Conservation (phyloP, 2,113 vertebrate genomes). For the rat (Rattus norvegicus) region DNA sequence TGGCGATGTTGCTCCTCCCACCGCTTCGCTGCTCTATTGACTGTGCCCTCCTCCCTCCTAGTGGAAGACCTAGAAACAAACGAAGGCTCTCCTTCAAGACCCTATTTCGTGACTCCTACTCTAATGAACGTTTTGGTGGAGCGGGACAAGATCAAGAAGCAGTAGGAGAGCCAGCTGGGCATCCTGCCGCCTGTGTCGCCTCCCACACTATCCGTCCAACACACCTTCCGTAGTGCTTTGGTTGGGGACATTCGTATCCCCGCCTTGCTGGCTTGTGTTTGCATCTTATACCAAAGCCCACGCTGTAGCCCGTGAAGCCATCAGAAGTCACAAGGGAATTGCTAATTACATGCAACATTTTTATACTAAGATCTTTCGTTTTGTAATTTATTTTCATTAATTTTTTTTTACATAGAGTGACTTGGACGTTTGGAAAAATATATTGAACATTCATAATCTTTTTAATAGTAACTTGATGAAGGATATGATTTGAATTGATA, state of each 20-base stretch:
- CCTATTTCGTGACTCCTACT: conserved; percentile 82
- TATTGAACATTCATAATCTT: conserved; percentile 64
- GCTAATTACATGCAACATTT: conserved; percentile 75
- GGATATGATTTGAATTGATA: conserved; percentile 50
- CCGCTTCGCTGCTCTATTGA: conserved; percentile 65
- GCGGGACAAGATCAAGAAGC: conserved; percentile 68
- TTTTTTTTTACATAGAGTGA: conserved; percentile 63
- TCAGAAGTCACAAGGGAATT: conserved; percentile 77
- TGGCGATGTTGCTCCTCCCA: conserved; percentile 70
- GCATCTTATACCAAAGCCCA: conserved; percentile 88
- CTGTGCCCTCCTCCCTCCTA: conserved; percentile 84
- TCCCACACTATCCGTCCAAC: neutral
- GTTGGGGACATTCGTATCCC: neutral
- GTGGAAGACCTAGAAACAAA: conserved; percentile 89
- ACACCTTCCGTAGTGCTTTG: neutral
- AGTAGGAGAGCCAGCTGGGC: conserved; percentile 47
- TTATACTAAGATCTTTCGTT: conserved; percentile 69
- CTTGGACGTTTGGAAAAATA: conserved; percentile 65
- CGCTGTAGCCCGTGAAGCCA: conserved; percentile 81
- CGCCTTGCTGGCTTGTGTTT: conserved; percentile 79
- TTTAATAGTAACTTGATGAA: conserved; percentile 60
- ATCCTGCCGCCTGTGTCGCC: neutral
- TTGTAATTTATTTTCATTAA: conserved; percentile 63
- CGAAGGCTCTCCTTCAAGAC: conserved; percentile 83
- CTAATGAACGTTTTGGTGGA: conserved; percentile 83